These are phyloP conservation scores for Leptopterna dolabrata DNA, from an alignment of 2,888 invertebrate genomes.

Conservation along the genomic window DNA sequence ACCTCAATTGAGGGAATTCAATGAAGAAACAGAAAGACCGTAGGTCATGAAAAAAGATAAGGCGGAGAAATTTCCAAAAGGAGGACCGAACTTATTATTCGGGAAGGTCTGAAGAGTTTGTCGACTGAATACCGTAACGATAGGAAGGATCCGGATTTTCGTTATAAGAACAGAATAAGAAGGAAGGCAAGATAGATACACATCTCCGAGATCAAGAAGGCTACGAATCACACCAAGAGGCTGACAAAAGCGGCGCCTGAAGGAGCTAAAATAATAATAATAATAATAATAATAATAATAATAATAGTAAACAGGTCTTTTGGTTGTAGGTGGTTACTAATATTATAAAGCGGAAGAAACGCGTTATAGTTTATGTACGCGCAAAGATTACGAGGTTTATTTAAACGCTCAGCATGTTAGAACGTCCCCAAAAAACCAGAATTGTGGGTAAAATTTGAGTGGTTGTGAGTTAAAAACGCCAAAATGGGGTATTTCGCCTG, in stretches of 20 bases:
- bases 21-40: background rate
- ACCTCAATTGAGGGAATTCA: too few species aligned
- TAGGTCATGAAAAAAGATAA: background rate
- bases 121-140: background rate
- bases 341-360: too few species aligned
- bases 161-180: background rate
- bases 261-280: background rate
- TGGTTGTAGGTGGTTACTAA: too few species aligned
- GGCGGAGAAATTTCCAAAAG: background rate
- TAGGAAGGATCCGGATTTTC: background rate
- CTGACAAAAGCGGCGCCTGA: constrained; percentile 40
- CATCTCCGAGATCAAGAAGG: constrained; percentile 20
- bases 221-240: constrained; percentile 32
- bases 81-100: background rate
- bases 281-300: background rate
- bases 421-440: too few species aligned
- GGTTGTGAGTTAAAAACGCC: too few species aligned
- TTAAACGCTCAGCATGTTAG: too few species aligned
- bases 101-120: background rate
- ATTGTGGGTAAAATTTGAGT: too few species aligned
- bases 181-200: background rate
- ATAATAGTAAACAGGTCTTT: too few species aligned
- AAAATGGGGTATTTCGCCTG: too few species aligned
- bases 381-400: too few species aligned
- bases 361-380: too few species aligned